Base-by-base conservation (phyloP, 1,140 invertebrate genomes). In the Sitophilus oryzae region DNA sequence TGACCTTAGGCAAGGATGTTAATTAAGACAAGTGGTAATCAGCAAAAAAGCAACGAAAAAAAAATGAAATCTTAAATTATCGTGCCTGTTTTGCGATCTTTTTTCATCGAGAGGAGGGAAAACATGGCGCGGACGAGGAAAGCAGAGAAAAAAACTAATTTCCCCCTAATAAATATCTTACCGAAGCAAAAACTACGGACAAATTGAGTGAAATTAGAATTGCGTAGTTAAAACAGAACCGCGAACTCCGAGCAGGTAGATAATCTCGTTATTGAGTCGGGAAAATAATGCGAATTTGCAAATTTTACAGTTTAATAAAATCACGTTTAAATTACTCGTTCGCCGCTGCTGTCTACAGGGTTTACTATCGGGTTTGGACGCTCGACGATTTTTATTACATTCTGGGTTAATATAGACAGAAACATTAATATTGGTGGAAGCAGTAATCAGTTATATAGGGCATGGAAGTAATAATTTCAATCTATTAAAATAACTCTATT, bases 231-330 rank as follows among this genome's bases (percentile, higher is more conserved):
- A 58, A 58, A 52, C 48, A 42, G 44, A 44, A 52, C 43, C 23
- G 46, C 46, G 41, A 47, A 46, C 36, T 48, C 47, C 35, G 42
- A 58, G 50, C 51, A 52, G 56, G 58, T 48, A 42, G 20, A 37
- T 61, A 61, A 61, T 61, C 59, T 61, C 51, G 59, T 61, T 61
- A 58, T 61, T 52, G 59, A 61, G 59, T 58, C 36, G 59, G 55
- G 40, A 55, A 60, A 61, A 61, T 61, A 61, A 61, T 61, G 59
- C 59, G 52, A 55, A 60, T 60, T 57, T 57, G 59, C 59, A 60
- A 56, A 59, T 52, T 61, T 62, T 53, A 53, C 57, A 59, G 60
- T 62, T 62, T 62, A 62, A 62, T 62, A 62, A 62, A 62, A 62
- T 62, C 60, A 56, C 52, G 57, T 59, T 59, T 51, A 59, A 62